phyloP scores from a whole-genome alignment of 2,113 vertebrate species.

The Serilophus lunatus region DNA sequence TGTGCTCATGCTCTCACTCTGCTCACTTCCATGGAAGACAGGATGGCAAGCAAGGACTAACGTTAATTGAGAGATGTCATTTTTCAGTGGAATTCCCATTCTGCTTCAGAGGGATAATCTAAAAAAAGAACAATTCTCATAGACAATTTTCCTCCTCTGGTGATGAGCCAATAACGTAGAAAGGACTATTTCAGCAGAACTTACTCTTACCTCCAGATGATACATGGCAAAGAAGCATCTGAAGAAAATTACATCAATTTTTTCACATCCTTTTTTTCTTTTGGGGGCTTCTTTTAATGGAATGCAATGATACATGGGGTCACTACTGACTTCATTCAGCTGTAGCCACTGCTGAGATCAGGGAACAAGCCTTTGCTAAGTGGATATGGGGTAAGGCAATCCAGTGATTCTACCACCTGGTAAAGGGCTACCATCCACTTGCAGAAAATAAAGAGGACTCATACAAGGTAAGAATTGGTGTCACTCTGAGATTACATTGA shows the following conservation, averaged over 20 bases:
- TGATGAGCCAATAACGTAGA: background rate
- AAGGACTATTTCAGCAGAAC: background rate
- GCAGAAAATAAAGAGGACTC: background rate
- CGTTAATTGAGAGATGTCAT: background rate
- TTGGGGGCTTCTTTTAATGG: background rate
- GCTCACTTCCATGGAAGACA: background rate
- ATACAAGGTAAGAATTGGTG: background rate
- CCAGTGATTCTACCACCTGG: background rate
- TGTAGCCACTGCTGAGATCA: background rate
- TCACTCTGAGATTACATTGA: background rate
- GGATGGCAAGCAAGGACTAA: background rate
- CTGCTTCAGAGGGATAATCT: background rate
- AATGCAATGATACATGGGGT: background rate
- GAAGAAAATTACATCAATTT: background rate
- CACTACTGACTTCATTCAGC: background rate
- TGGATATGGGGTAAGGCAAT: background rate
- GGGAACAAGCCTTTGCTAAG: background rate
- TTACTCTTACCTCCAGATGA: background rate
- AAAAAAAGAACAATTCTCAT: background rate
- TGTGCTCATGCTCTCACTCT: background rate
- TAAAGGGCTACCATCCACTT: background rate
- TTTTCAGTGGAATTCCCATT: background rate
- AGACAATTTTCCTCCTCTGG: background rate
- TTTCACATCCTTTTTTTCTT: background rate
- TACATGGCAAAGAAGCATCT: background rate